phyloP scores from a whole-genome alignment of 2,888 invertebrate genomes.

The Microplitis deprimator region DNA sequence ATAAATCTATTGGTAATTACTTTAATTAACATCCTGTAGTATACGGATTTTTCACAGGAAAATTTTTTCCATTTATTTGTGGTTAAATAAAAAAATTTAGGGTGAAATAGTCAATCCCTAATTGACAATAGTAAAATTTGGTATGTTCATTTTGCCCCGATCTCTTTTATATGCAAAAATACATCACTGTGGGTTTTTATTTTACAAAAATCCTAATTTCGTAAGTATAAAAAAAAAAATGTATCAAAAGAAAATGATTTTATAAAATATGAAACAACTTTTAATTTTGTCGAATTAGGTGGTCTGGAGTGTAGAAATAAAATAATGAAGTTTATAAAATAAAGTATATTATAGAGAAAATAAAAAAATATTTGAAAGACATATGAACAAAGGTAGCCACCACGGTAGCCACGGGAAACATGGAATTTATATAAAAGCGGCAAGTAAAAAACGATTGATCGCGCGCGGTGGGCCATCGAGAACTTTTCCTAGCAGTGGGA shows the following conservation, averaged over 20 bases:
- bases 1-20: too few relatives aligned
- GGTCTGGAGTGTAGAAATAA: not conserved
- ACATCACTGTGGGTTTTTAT: too few relatives aligned
- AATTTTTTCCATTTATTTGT: too few relatives aligned
- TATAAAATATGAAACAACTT: not conserved
- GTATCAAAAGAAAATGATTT: not conserved
- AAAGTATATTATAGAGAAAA: not conserved
- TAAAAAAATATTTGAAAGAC: conserved; percentile 10
- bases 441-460: not conserved
- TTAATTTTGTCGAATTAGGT: not conserved
- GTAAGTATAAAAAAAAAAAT: not conserved
- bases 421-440: conserved; percentile 9
- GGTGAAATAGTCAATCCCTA: too few relatives aligned
- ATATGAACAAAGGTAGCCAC: conserved; percentile 19
- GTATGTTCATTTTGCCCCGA: too few relatives aligned
- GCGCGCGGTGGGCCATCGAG: conserved; percentile 5
- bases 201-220: not conserved
- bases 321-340: not conserved
- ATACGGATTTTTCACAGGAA: too few relatives aligned
- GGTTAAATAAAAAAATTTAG: too few relatives aligned
- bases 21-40: too few relatives aligned
- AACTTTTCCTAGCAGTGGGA: not conserved
- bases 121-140: too few relatives aligned
- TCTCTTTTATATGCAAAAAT: too few relatives aligned
- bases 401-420: conserved; percentile 22